Base-by-base conservation (phyloP, 53 echinoderm and acorn worm genomes). In the Crossaster papposus region DNA sequence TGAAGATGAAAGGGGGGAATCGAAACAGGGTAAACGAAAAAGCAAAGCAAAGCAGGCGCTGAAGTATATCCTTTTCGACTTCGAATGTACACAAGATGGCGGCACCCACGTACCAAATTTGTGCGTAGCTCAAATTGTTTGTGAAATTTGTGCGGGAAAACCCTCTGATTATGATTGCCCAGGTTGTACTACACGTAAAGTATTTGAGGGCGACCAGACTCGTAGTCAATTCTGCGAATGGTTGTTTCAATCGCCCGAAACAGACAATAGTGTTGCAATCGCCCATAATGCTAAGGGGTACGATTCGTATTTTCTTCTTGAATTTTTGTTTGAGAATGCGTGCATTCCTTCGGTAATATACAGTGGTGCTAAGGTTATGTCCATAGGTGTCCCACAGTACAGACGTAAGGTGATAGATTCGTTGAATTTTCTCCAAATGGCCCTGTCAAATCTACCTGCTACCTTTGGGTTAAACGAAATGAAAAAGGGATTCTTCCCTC, bases 361-460 rank as follows among this genome's bases (percentile, higher is more conserved):
- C 65, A 81, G 35, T 34, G 81, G 81, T 1, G 35, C 64, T 6
- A 81, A 81, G 26, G 68, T 82, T 34, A 82, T 82, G 82, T 9
- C 34, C 37, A 82, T 82, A 14, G 22, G 35, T 37, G 10, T 82
- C 8, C 34, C 34, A 0, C 64, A 68, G 44, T 82, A 64, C 36
- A 64, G 33, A 2, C 64, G 82, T 20, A 90, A 89, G 64, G 14
- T 85, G 17, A 95, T 93, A 51, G 91, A 93, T 68, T 95, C 85
- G 6, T 58, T 91, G 14, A 95, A 83, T 79, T 95, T 93, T 38
- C 77, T 93, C 15, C 93, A 81, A 52, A 93, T 95, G 93, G 88
- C 91, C 24, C 81, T 91, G 29, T 83, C 91, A 5, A 72, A 80
- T 7, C 65, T 89, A 73, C 89, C 92, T 13, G 52, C 62, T 28